Evolutionary conservation across 2,888 invertebrate species (phyloP).

Genomic region (Ichneumoninae sp.): DNA sequence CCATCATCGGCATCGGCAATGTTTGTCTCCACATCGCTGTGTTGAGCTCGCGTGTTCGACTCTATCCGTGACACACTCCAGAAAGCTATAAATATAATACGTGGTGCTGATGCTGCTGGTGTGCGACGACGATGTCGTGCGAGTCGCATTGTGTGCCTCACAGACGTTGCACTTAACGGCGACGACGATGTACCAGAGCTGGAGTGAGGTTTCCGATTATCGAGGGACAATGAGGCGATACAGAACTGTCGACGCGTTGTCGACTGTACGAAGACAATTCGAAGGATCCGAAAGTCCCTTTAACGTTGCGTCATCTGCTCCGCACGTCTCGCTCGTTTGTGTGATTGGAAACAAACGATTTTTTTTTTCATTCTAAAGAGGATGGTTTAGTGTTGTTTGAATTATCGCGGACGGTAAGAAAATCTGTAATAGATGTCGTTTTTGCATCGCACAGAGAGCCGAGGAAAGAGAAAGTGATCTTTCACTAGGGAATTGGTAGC

Average conservation of each 20-base stretch:
- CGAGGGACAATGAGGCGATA: conserved; percentile 49
- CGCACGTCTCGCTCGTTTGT: background rate
- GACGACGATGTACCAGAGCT: background rate
- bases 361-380: too few relatives aligned
- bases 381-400: too few relatives aligned
- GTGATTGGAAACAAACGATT: too few relatives aligned
- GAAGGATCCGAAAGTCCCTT: background rate
- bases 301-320: background rate
- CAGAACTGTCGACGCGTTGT: background rate
- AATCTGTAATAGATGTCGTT: too few relatives aligned
- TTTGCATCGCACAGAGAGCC: too few relatives aligned
- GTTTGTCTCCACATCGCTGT: conserved; percentile 28
- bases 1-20: conserved; percentile 53
- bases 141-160: conserved; percentile 21
- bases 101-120: conserved; percentile 1
- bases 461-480: too few relatives aligned
- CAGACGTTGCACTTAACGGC: conserved; percentile 45
- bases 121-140: background rate
- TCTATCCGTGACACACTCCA: conserved; percentile 66
- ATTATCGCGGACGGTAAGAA: too few relatives aligned
- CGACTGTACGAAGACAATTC: conserved; percentile 11
- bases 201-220: conserved; percentile 41
- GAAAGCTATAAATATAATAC: conserved; percentile 63
- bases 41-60: conserved; percentile 38
- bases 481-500: too few relatives aligned